Percentiles rank a stretch among this genome's conserved stretches.
These are phyloP conservation scores for Chaetogeoica ovagalla DNA, from an alignment of 2,888 invertebrate genomes.

Conservation along the genomic window DNA sequence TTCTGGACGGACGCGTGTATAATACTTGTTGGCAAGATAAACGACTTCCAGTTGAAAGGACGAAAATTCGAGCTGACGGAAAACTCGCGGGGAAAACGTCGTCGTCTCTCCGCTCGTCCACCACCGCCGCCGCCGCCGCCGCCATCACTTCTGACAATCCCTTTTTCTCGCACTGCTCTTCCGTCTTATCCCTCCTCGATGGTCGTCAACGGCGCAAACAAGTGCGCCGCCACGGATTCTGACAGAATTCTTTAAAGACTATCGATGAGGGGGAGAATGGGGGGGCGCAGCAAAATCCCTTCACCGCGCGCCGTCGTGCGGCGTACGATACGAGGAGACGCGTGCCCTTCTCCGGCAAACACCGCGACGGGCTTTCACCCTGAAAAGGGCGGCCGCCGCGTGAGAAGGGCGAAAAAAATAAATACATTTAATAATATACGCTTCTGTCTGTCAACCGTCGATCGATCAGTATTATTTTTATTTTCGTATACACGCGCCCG, in stretches of 20 bases:
- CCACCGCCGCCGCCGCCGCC: too few species aligned
- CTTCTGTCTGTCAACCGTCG: conserved; percentile 40
- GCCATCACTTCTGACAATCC: too few species aligned
- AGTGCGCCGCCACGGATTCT: conserved; percentile 10
- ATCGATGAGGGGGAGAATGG: too few species aligned
- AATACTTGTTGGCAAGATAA: conserved; percentile 17
- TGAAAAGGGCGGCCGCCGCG: not conserved
- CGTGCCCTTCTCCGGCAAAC: conserved; percentile 12
- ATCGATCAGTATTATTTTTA: conserved; percentile 47
- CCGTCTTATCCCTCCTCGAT: not conserved
- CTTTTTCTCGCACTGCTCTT: not conserved
- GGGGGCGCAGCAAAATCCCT: too few species aligned
- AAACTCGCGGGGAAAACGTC: conserved; percentile 17
- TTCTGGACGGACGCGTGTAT: conserved; percentile 16
- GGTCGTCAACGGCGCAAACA: conserved; percentile 44
- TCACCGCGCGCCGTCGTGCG: too few species aligned
- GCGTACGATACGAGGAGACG: conserved; percentile 8
- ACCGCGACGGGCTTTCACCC: not conserved
- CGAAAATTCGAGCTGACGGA: conserved; percentile 31
- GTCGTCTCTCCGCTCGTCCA: too few species aligned
- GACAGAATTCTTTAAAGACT: conserved; percentile 47
- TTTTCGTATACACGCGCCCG: not conserved
- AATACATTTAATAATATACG: conserved; percentile 52
- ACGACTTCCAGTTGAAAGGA: conserved; percentile 46
- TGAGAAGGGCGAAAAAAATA: not conserved